Evolutionary conservation across 2,888 invertebrate species (phyloP).

Genomic region (Epinotia brunnichana): DNA sequence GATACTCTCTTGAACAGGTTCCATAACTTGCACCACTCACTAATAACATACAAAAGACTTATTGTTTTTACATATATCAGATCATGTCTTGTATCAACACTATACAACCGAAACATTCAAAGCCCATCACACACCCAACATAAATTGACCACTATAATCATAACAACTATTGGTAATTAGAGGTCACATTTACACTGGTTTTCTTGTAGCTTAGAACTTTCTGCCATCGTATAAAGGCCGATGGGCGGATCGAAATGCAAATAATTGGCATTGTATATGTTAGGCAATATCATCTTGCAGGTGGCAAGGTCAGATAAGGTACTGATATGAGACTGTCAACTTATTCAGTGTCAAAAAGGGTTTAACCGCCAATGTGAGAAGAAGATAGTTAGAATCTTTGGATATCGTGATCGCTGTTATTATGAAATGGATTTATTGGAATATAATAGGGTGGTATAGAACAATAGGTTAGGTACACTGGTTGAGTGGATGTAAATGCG

Average conservation of each 20-base stretch:
- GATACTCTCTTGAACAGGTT: background rate
- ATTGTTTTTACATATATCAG: slow-evolving; percentile 43
- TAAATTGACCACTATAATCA: background rate
- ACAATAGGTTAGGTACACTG: slow-evolving; percentile 2
- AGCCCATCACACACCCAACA: background rate
- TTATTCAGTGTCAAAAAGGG: background rate
- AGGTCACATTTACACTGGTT: background rate
- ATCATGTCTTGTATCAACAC: slow-evolving; percentile 29
- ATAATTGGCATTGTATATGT: slow-evolving; percentile 35
- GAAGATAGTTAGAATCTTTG: background rate
- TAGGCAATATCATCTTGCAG: slow-evolving; percentile 25
- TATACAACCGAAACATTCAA: background rate
- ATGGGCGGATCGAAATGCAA: slow-evolving; percentile 28
- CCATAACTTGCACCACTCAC: slow-evolving; percentile 19
- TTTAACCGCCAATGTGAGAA: background rate
- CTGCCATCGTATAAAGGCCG: background rate
- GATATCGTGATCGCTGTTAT: background rate
- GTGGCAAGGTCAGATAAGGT: slow-evolving; percentile 23
- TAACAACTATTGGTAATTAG: background rate
- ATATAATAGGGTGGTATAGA: background rate
- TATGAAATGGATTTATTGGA: background rate
- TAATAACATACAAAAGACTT: slow-evolving; percentile 37
- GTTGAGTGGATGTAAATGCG: background rate
- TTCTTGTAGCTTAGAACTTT: background rate
- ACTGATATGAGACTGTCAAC: slow-evolving; percentile 34